Evolutionary conservation across 1,140 invertebrate species (phyloP).

Genomic region (Anoplophora glabripennis): DNA sequence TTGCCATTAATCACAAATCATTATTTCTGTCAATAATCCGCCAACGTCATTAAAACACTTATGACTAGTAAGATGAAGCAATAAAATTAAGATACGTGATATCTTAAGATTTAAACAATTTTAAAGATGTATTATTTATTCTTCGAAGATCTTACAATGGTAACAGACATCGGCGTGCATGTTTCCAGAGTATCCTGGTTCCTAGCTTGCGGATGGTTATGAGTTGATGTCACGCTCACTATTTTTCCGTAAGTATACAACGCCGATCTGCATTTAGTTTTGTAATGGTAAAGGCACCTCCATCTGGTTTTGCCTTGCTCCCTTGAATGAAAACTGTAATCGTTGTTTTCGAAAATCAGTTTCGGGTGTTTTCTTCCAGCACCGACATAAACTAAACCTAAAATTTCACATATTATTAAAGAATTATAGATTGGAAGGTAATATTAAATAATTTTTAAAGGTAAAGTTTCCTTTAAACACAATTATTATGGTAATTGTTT

Average conservation of each 20-base stretch:
- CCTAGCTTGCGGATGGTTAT: constrained; percentile 11
- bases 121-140: background rate
- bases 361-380: constrained; percentile 27
- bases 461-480: too few relatives aligned
- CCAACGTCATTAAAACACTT: too few relatives aligned
- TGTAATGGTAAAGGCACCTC: constrained; percentile 26
- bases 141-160: background rate
- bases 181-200: background rate
- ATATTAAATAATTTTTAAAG: too few relatives aligned
- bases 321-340: constrained; percentile 21
- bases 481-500: too few relatives aligned
- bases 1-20: too few relatives aligned
- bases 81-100: too few relatives aligned
- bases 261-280: constrained; percentile 24
- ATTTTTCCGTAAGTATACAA: constrained; percentile 18
- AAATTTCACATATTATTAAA: constrained; percentile 1
- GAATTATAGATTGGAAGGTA: background rate
- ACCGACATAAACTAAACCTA: constrained; percentile 20
- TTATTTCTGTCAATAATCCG: too few relatives aligned
- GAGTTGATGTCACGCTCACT: background rate
- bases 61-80: too few relatives aligned
- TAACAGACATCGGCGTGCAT: background rate
- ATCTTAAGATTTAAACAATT: too few relatives aligned
- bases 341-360: constrained; percentile 24
- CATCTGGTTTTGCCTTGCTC: constrained; percentile 22